Evolutionary conservation across 2,113 vertebrate genomes (phyloP), one percentile per base, ranked within the genome.

Genomic region (Gobiocypris rarus): DNA sequence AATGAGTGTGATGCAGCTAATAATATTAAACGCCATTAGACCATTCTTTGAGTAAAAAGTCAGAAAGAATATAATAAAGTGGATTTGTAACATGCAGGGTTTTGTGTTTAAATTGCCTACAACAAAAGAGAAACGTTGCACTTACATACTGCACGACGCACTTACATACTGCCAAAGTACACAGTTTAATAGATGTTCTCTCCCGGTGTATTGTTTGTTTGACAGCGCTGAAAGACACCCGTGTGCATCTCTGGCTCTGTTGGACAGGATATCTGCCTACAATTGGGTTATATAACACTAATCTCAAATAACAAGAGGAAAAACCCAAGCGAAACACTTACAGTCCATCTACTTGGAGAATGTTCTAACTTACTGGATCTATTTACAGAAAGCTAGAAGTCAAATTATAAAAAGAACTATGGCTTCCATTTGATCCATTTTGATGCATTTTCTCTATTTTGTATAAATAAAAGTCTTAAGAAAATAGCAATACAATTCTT

Each of bases 211-310:
- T 73, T 48, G 38, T 73, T 48, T 1, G 5, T 71, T 45, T 45
- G 69, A 71, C 69, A 73, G 70, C 38, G 13, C 70, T 73, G 41
- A 73, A 73, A 73, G 41, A 48, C 41, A 48, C 5, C 41, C 5
- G 13, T 48, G 70, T 48, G 70, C 70, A 73, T 73, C 41, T 48
- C 41, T 73, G 41, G n/a, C 5, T 15, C 41, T 14, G n/a, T 73
- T 73, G n/a, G 69, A 73, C 15, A 56, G 28, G 11, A 38, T 77
- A 3, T 58, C 31, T 59, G 34, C 31, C 75, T 41, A 77, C 31
- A 59, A 77, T 59, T 59, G 19, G 11, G 52, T 77, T 77, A 58
- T 17, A 59, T 41, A 77, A 59, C 75, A 59, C 54, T 41, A 41
- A 77, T 41, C 34, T 77, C 34, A 58, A n/a, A 77, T 22, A 77